A percentile compares a stretch with the other conserved stretches of the same genome.
phyloP scores from a whole-genome alignment of 2,113 vertebrate genomes.

The Chaetops frenatus region DNA sequence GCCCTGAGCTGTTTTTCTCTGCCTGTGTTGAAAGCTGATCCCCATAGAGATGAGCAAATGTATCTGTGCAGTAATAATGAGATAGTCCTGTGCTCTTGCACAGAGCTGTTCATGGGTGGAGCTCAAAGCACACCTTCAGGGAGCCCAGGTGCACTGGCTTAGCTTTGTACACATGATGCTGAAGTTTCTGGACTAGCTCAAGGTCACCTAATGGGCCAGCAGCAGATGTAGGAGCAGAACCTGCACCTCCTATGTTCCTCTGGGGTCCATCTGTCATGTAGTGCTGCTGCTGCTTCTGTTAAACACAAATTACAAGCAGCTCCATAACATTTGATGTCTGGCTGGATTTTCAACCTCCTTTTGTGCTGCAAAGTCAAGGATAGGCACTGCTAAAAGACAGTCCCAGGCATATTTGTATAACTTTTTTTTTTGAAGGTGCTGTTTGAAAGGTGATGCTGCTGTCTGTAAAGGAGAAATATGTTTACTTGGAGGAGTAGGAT shows the following conservation, averaged over 20 bases:
- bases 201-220: neutral
- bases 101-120: neutral
- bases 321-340: neutral
- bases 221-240: neutral
- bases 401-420: neutral
- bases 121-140: neutral
- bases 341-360: neutral
- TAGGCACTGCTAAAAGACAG: neutral
- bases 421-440: neutral
- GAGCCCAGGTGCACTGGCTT: neutral
- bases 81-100: neutral
- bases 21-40: neutral
- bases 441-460: neutral
- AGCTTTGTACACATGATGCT: neutral
- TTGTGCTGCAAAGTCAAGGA: neutral
- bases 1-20: neutral
- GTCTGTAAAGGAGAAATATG: neutral
- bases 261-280: neutral
- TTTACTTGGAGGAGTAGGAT: neutral
- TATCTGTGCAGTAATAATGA: neutral
- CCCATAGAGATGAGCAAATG: neutral
- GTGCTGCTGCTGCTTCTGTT: neutral
- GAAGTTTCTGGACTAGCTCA: neutral
- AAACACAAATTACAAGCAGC: neutral
- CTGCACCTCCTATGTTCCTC: neutral